A percentile compares a stretch with the other conserved stretches of the same genome.
Evolutionary conservation across 2,888 invertebrate genomes (phyloP).

Genomic region (Athetis lepigone): DNA sequence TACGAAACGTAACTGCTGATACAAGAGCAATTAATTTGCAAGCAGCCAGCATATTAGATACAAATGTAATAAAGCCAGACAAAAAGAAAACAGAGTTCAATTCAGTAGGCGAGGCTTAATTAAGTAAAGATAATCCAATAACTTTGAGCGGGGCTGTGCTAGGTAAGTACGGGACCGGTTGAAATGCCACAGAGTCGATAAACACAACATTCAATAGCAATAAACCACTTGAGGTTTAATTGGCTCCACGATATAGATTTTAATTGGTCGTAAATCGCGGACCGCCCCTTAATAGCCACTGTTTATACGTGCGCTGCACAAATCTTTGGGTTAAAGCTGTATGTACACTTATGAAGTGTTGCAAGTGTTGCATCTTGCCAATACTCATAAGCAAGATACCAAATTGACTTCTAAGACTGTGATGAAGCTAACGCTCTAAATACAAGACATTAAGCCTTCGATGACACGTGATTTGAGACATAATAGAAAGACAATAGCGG

Average conservation of each 20-base stretch:
- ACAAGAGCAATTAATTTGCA: conserved; percentile 37
- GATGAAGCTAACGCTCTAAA: too few species aligned
- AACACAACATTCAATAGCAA: conserved; percentile 78
- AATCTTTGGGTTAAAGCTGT: conserved; percentile 71
- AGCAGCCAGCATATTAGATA: conserved; percentile 28
- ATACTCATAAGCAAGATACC: conserved; percentile 5
- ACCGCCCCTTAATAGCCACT: conserved; percentile 77
- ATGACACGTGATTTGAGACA: too few species aligned
- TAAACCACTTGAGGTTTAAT: conserved; percentile 85
- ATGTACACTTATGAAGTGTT: conserved; percentile 55
- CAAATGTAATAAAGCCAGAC: conserved; percentile 25
- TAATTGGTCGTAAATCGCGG: conserved; percentile 86
- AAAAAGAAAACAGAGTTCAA: conserved; percentile 42
- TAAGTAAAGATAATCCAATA: conserved; percentile 63
- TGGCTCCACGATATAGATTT: conserved; percentile 86
- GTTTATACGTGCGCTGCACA: conserved; percentile 69
- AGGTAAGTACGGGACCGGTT: conserved; percentile 66
- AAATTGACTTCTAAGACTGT: not conserved
- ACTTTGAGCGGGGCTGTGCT: conserved; percentile 39
- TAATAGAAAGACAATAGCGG: too few species aligned
- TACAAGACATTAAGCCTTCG: too few species aligned
- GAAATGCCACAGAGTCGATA: conserved; percentile 72
- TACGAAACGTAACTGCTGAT: conserved; percentile 26
- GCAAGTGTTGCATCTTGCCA: conserved; percentile 17
- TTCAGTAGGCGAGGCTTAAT: conserved; percentile 59